These are phyloP conservation scores for Gracilinanus agilis DNA, from an alignment of 2,113 vertebrate genomes.

Conservation along the genomic window DNA sequence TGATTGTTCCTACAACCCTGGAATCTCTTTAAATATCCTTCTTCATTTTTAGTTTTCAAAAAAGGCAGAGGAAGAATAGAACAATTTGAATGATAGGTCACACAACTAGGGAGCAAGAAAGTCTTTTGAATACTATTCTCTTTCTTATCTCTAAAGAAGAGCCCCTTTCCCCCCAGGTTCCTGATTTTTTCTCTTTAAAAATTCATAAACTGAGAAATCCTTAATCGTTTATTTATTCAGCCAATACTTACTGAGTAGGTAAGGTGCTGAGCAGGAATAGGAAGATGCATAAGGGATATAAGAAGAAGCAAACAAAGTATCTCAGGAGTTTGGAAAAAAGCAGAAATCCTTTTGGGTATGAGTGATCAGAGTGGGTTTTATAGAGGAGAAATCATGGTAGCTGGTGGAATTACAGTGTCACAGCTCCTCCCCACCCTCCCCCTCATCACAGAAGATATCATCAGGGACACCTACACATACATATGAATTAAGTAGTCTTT, in stretches of 20 bases:
- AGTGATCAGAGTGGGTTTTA: too few relatives aligned
- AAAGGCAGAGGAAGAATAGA: not conserved
- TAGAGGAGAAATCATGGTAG: too few relatives aligned
- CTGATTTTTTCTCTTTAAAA: not conserved
- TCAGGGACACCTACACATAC: too few relatives aligned
- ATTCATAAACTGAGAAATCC: not conserved
- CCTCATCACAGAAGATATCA: too few relatives aligned
- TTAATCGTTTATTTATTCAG: not conserved
- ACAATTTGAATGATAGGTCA: not conserved
- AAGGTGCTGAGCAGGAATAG: too few relatives aligned
- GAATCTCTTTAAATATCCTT: not conserved
- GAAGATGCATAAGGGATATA: too few relatives aligned
- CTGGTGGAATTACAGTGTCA: too few relatives aligned
- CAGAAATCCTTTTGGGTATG: too few relatives aligned
- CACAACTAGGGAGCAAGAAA: not conserved
- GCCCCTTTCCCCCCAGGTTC: not conserved
- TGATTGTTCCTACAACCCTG: not conserved
- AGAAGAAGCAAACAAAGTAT: too few relatives aligned
- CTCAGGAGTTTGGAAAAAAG: too few relatives aligned
- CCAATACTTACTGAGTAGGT: not conserved
- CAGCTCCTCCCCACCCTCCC: too few relatives aligned
- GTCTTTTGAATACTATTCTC: not conserved
- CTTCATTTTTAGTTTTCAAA: not conserved
- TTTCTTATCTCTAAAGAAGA: not conserved
- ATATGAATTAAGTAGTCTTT: too few relatives aligned